Conservation (phyloP, 2,888 invertebrate species). For the Temnothorax rugatulus region DNA sequence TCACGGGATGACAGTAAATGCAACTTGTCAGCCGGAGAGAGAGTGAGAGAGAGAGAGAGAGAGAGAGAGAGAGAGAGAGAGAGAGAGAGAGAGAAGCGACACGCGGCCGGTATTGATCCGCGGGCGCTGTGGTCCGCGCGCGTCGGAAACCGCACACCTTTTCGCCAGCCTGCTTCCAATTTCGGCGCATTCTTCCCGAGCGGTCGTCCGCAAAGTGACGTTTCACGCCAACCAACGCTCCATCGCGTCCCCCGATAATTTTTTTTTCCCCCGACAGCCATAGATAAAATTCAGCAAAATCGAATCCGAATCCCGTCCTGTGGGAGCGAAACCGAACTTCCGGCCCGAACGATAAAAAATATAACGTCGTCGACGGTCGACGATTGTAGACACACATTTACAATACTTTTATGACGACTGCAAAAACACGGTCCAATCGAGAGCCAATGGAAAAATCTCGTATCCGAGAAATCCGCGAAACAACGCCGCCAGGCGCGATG, state of each 20-base stretch:
- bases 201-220: slow-evolving; percentile 65
- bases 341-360: not conserved
- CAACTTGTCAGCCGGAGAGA: slow-evolving; percentile 61
- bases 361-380: not conserved
- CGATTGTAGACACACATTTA: not conserved
- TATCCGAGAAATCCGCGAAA: not conserved
- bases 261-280: not conserved
- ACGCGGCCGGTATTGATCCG: slow-evolving; percentile 76
- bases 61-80: slow-evolving; percentile 9
- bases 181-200: slow-evolving; percentile 68
- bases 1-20: slow-evolving; percentile 56
- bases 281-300: not conserved
- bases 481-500: not conserved
- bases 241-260: not conserved
- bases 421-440: not conserved
- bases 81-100: slow-evolving; percentile 50
- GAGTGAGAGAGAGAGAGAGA: slow-evolving; percentile 29
- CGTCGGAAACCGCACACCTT: slow-evolving; percentile 64
- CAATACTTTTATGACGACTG: not conserved
- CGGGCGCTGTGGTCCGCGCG: slow-evolving; percentile 36
- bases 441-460: not conserved
- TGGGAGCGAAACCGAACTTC: not conserved
- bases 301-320: not conserved
- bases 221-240: slow-evolving; percentile 28
- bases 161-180: slow-evolving; percentile 69